Evolutionary conservation across 1,140 invertebrate species (phyloP).

Genomic region (Dendroctonus ponderosae): DNA sequence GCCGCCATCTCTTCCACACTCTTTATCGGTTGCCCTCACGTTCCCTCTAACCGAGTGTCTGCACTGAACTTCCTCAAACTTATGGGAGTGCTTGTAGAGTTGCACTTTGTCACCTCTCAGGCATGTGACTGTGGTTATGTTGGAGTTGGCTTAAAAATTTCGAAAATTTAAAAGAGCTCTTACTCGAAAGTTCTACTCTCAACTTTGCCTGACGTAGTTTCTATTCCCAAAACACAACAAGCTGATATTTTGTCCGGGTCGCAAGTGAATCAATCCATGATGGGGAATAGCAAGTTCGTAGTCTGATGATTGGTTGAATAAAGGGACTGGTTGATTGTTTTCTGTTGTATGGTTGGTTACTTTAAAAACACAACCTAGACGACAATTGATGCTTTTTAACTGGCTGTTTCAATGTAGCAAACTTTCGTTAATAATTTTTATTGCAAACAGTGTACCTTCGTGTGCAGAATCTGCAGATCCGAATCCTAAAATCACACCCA

Average conservation of each 20-base stretch:
- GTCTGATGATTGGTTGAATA: constrained; percentile 35
- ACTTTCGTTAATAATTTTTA: no score
- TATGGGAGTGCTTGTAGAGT: constrained; percentile 24
- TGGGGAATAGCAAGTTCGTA: constrained; percentile 39
- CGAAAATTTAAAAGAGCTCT: neutral
- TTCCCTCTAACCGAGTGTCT: constrained; percentile 39
- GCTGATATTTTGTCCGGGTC: constrained; percentile 34
- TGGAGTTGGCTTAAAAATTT: constrained; percentile 36
- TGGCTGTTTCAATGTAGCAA: no score
- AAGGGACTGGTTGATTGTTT: constrained; percentile 36
- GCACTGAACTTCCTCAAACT: constrained; percentile 39
- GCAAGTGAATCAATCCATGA: constrained; percentile 36
- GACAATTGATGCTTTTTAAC: no score
- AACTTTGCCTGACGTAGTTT: constrained; percentile 27
- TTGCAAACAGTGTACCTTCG: no score
- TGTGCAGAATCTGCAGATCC: no score
- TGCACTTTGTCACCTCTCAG: constrained; percentile 30
- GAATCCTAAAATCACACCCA: no score
- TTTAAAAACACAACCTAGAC: constrained; percentile 35
- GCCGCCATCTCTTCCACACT: constrained; percentile 37
- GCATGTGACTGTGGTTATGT: constrained; percentile 39
- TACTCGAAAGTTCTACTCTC: neutral
- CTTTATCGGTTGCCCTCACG: constrained; percentile 30
- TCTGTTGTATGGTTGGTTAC: constrained; percentile 27
- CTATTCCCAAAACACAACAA: constrained; percentile 38